Conservation (phyloP, 1,140 invertebrate genomes). For the Sweltsa coloradensis region DNA sequence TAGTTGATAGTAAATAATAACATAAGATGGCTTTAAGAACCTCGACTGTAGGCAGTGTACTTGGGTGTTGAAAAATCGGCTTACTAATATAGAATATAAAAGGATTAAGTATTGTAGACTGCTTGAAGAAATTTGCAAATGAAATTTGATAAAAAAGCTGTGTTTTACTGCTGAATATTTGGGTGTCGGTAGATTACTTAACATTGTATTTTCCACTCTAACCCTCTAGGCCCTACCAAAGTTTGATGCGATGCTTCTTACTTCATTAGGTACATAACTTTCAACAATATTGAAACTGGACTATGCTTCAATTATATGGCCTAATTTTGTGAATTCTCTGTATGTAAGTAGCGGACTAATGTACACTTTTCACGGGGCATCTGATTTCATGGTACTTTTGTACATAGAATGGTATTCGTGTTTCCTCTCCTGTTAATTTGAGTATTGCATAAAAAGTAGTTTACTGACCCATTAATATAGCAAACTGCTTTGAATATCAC, state of each 20-base stretch:
- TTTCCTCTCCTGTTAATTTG: background rate
- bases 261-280: background rate
- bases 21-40: background rate
- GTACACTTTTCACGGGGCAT: background rate
- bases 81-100: background rate
- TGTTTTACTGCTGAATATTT: background rate
- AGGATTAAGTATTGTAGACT: background rate
- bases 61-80: background rate
- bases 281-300: background rate
- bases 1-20: background rate
- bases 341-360: background rate
- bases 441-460: background rate
- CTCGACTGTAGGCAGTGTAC: background rate
- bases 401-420: background rate
- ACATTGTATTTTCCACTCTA: background rate
- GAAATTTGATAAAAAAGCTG: background rate
- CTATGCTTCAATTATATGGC: background rate
- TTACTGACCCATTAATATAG: background rate
- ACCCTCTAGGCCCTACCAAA: background rate
- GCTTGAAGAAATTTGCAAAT: background rate
- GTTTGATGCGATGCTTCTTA: background rate
- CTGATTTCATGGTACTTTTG: background rate
- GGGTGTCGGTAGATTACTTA: background rate
- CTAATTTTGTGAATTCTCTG: background rate
- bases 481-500: too few species aligned